Evolutionary conservation across 2,797 vertebrate species (phyloP).

Genomic region (Etheostoma perlongum): DNA sequence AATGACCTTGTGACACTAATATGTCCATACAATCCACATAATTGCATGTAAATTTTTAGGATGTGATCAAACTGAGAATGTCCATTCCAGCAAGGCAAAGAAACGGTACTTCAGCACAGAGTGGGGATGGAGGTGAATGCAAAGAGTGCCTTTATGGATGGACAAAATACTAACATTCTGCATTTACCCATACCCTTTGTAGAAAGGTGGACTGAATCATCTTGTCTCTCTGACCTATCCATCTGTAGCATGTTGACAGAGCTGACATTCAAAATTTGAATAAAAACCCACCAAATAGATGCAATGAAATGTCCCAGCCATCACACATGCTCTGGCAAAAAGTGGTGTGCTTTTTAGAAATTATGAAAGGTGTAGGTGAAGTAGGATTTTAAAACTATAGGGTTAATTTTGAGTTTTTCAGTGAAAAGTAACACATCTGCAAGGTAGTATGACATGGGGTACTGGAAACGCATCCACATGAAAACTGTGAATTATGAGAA

Average conservation of each 20-base stretch:
- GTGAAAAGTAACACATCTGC: not conserved
- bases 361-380: not conserved
- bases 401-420: not conserved
- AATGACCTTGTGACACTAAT: not conserved
- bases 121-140: not conserved
- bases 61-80: not conserved
- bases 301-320: not conserved
- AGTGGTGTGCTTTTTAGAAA: not conserved
- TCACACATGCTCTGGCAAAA: too few species aligned
- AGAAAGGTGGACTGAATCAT: not conserved
- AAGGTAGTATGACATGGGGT: not conserved
- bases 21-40: constrained; percentile 24
- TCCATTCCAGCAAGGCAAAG: not conserved
- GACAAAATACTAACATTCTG: not conserved
- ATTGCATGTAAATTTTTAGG: not conserved
- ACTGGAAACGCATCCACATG: not conserved
- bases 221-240: not conserved
- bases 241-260: not conserved
- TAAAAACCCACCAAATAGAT: not conserved
- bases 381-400: not conserved
- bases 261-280: constrained; percentile 1
- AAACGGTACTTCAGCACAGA: not conserved
- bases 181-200: not conserved
- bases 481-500: constrained; percentile 6
- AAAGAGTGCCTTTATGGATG: not conserved